Base-by-base conservation (phyloP, 1,140 invertebrate genomes). In the Ceratitis capitata region DNA sequence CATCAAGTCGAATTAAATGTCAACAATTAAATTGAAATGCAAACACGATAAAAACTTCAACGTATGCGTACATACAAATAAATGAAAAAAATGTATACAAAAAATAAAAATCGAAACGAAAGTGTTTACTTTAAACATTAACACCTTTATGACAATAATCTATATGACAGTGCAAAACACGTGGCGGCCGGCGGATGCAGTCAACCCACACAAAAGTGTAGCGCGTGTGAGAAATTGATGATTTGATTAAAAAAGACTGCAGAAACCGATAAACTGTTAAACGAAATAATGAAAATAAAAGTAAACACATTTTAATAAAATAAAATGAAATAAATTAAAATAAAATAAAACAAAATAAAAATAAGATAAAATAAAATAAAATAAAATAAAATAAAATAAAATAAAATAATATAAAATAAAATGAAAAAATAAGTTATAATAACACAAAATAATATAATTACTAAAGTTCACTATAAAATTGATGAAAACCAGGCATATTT, bases 1-100 rank as follows among this genome's bases (percentile, higher is more conserved):
- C 85, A 51, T 58, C 85, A 87, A 86, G 49, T 83, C 84, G 29
- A 78, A 86, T 51, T 84, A 82, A 85, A 87, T 82, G 82, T n/a
- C 45, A 83, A 49, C 53, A 82, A 82, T 19, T 83, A 53, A 83
- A 83, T 51, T 35, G 19, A 0, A 51, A 83, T 45, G 23, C 39
- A 78, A 78, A 45, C 39, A 78, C 6, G 23, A 7, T 23, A 26
- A 61, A 61, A 26, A 5, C 2, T 61, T 5, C 10, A 53, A 53
- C 51, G 16, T 12, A 47, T 47, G 14, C 14, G 45, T 14, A 47
- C 45, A 47, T 14, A 47, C 14, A 47, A 7, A 47, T 47, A 47
- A 9, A 14, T 0, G 5, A 23, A 23, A n/a, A 53, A 56, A 23
- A n/a, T 3, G 0, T n/a, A n/a, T n/a, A n/a, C 1, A n/a, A 7